Percentiles rank a stretch among this genome's conserved stretches.
These are phyloP conservation scores for Drosophila subobscura DNA, from an alignment of 1,140 invertebrate species.

Conservation along the genomic window DNA sequence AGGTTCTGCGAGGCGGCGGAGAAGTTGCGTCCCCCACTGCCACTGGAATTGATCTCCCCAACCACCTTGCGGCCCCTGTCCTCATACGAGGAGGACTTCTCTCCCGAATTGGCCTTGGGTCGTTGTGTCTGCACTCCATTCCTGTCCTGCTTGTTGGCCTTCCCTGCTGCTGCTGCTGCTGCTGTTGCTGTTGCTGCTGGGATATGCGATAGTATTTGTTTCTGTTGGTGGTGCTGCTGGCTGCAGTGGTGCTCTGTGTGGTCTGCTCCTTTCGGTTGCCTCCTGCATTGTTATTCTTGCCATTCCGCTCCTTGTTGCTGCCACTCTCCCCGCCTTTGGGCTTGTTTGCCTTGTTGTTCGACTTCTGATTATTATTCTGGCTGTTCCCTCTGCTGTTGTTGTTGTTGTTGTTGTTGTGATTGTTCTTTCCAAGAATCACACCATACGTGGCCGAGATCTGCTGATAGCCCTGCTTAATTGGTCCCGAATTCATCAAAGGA, in stretches of 20 bases:
- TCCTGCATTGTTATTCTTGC: conserved; percentile 40
- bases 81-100: conserved; percentile 61
- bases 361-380: conserved; percentile 15
- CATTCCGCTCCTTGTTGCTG: conserved; percentile 36
- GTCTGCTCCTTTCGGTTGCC: conserved; percentile 39
- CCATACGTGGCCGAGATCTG: conserved; percentile 79
- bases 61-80: conserved; percentile 69
- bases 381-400: conserved; percentile 33
- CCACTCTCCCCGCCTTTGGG: conserved; percentile 44
- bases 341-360: conserved; percentile 60
- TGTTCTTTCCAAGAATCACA: conserved; percentile 61
- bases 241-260: conserved; percentile 23
- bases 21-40: conserved; percentile 21
- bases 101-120: conserved; percentile 59
- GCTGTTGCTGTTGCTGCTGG: conserved; percentile 54
- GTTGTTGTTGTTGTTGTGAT: conserved; percentile 43
- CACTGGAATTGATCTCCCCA: conserved; percentile 55
- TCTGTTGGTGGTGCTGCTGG: conserved; percentile 43
- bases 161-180: conserved; percentile 9
- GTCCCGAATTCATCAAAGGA: conserved; percentile 48
- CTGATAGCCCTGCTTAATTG: conserved; percentile 70
- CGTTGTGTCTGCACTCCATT: conserved; percentile 58
- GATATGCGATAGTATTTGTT: conserved; percentile 75
- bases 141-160: conserved; percentile 56
- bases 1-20: background rate